Evolutionary conservation across 2,797 vertebrate species (phyloP), one percentile per base, ranked within the genome.

Genomic region (Cyclura pinguis): DNA sequence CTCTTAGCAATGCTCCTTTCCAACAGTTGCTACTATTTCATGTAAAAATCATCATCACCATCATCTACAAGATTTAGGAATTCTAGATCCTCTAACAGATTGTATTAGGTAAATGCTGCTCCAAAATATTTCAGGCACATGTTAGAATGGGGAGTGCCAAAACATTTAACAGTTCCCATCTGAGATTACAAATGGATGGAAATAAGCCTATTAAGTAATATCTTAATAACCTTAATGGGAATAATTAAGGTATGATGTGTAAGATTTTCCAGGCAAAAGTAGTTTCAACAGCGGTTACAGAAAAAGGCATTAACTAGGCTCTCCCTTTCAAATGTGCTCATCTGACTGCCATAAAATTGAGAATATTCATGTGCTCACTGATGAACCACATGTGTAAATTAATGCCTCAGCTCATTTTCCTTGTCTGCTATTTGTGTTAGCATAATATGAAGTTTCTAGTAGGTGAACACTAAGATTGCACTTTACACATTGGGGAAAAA

Each of bases 71-170:
- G 10, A 32, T 69, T 29, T 32, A 12, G 67, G 67, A 32, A 69
- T 69, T 69, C 4, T 18, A 32, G 32, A 69, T 32, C 22, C 55
- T 76, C 91, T 87, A 74, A 85, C 5, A 93, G 90, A 90, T 77
- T 52, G 76, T 38, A 80, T 73, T 74, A 91, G 89, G 92, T 0
- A 64, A 88, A 38, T 57, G 86, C 82, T 42, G 50, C 84, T 93
- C 80, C n/a, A 88, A 47, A 69, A 86, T 80, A 91, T 88, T 87
- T 87, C 94, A 93, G 81, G 14, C 73, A 29, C 29, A 87, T 84
- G 72, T 57, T 83, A 89, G 86, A 82, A 85, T 84, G 85, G 87
- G 72, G 91, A 91, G 4, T 0, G 0, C 27, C 57, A 85, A 42
- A 88, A 77, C 90, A 85, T 47, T 89, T 88, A 93, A 86, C 38